phyloP scores from a whole-genome alignment of 1,140 invertebrate genomes.

The Monochamus saltuarius region DNA sequence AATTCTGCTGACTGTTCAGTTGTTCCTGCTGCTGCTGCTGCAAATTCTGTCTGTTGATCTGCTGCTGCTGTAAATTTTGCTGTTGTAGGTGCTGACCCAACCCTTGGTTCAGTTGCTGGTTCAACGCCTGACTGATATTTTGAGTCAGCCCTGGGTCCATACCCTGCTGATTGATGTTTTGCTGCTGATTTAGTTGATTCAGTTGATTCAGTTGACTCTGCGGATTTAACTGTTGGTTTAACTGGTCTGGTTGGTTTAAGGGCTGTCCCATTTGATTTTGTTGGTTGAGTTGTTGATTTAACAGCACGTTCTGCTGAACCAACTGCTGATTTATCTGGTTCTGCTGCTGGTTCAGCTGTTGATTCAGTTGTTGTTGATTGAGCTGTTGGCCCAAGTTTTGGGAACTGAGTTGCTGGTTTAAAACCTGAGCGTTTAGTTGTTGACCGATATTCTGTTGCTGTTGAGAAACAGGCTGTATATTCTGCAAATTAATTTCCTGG shows the following conservation, averaged over 20 bases:
- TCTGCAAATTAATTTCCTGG: conserved; percentile 14
- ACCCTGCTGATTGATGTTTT: conserved; percentile 1
- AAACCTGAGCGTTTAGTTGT: conserved; percentile 25
- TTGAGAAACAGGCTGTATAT: conserved; percentile 2
- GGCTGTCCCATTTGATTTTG: conserved; percentile 29
- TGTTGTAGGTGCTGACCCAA: conserved; percentile 3
- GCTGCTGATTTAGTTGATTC: conserved; percentile 23
- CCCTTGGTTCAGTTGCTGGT: conserved; percentile 11
- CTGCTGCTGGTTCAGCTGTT: conserved; percentile 36
- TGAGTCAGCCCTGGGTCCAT: too few relatives aligned
- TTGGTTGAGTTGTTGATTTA: conserved; percentile 5
- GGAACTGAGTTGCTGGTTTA: conserved; percentile 32
- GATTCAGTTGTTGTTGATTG: conserved; percentile 37
- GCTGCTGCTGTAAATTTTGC: conserved; percentile 12
- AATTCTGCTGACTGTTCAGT: conserved; percentile 4
- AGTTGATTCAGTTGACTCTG: conserved; percentile 32
- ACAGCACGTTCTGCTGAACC: conserved; percentile 11
- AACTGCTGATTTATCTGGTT: conserved; percentile 9
- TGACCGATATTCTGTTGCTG: conserved; percentile 25
- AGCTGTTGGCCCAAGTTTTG: conserved; percentile 38
- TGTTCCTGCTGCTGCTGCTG: conserved; percentile 21
- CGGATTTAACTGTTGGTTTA: conserved; percentile 29
- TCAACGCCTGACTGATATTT: not conserved
- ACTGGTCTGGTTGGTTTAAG: conserved; percentile 28
- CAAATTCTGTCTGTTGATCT: conserved; percentile 12